These are phyloP conservation scores for Psophia crepitans DNA, from an alignment of 2,113 vertebrate genomes.

Conservation along the genomic window DNA sequence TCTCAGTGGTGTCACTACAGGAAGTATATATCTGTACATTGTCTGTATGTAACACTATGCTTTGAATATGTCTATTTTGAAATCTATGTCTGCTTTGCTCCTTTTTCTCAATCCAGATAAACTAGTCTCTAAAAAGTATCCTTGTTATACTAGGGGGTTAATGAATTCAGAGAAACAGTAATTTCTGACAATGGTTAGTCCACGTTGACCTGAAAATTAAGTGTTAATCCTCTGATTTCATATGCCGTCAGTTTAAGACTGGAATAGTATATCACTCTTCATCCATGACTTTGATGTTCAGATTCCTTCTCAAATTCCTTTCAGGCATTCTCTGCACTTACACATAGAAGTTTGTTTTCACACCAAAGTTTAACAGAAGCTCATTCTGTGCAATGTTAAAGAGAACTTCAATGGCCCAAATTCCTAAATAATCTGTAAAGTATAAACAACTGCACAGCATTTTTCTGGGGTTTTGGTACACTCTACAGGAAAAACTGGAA, in stretches of 20 bases:
- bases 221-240: neutral
- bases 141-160: neutral
- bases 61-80: neutral
- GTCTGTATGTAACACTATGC: neutral
- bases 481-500: neutral
- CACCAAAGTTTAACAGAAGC: neutral
- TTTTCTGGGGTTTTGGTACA: neutral
- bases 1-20: neutral
- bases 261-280: neutral
- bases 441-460: neutral
- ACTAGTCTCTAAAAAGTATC: neutral
- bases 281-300: slow-evolving; percentile 23
- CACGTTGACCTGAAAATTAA: neutral
- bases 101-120: neutral
- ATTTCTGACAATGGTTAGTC: neutral
- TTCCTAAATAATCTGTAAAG: neutral
- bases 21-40: neutral
- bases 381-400: neutral
- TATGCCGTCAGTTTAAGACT: neutral
- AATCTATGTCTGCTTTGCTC: neutral
- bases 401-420: neutral
- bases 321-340: neutral
- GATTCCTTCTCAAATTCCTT: neutral
- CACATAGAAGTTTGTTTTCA: slow-evolving; percentile 35
- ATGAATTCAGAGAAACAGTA: neutral